Base-by-base conservation (phyloP, 2,888 invertebrate genomes). In the Trachelus stipa region DNA sequence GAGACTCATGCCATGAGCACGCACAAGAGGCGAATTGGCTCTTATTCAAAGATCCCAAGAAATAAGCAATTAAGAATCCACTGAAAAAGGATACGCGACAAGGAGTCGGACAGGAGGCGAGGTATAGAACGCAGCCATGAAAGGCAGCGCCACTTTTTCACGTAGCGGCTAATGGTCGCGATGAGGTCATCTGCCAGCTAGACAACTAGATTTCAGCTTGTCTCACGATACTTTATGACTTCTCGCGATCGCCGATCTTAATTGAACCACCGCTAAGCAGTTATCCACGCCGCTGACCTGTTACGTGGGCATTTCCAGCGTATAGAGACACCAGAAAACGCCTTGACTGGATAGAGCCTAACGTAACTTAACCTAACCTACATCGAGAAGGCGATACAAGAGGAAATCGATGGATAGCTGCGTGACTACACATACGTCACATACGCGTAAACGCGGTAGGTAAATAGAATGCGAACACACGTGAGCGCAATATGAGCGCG, bases 131-230 rank as follows among this genome's bases (percentile, higher is more conserved):
- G 83, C 82, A 81, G 84, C 86, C 88, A 85, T 85, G 86, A 88
- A 89, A 88, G 88, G 87, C 86, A 83, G 83, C 85, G 86, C 85
- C 83, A 81, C 83, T 87, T 88, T 88, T 89, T 88, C 85, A 85
- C 83, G 77, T 69, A 80, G 79, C 79, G 77, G 83, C 83, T 85
- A 86, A 86, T 86, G 85, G 86, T 84, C 79, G 81, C 85, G 87
- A 86, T 88, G 88, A 89, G 88, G 86, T 88, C 88, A 88, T 88
- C 85, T 82, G 86, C 84, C 84, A 84, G 84, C 84, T 86, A 84
- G 86, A 86, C 87, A 87, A 87, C 85, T 85, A 87, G 87, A 87
- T 88, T 80, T 75, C 78, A 76, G 73, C 78, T 75, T 77, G 76
- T 76, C 79, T 73, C 73, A 73, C 78, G 79, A 78, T 81, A 77